Conservation (phyloP, 2,888 invertebrate genomes). For the Pristionchus entomophagus region DNA sequence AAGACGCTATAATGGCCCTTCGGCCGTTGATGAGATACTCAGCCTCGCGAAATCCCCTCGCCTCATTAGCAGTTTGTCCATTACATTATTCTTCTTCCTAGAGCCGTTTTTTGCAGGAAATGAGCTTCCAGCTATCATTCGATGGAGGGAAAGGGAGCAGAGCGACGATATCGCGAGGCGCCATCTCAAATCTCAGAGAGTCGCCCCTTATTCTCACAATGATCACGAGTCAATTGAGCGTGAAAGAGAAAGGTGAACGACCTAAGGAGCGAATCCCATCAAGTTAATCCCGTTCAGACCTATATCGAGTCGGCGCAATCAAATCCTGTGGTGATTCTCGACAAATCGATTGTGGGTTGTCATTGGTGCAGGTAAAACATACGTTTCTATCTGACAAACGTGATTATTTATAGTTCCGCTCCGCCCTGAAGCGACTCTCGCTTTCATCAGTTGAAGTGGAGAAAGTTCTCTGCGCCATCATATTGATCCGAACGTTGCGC, state of each 20-base stretch:
- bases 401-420: background rate
- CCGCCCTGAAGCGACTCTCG: background rate
- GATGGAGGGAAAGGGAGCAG: background rate
- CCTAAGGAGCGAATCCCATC: background rate
- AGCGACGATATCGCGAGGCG: background rate
- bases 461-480: background rate
- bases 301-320: constrained; percentile 10
- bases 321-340: background rate
- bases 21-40: constrained; percentile 52
- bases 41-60: background rate
- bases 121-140: background rate
- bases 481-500: background rate
- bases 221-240: background rate
- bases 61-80: background rate
- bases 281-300: constrained; percentile 21
- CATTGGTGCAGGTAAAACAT: background rate
- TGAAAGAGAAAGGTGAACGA: constrained; percentile 23
- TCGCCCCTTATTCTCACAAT: background rate
- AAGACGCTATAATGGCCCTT: constrained; percentile 52
- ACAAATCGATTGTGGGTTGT: background rate
- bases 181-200: background rate
- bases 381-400: background rate
- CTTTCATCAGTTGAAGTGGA: constrained; percentile 21
- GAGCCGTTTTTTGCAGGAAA: background rate
- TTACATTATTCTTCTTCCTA: background rate